Conservation (phyloP, 2,888 invertebrate genomes). For the Macaria notata region DNA sequence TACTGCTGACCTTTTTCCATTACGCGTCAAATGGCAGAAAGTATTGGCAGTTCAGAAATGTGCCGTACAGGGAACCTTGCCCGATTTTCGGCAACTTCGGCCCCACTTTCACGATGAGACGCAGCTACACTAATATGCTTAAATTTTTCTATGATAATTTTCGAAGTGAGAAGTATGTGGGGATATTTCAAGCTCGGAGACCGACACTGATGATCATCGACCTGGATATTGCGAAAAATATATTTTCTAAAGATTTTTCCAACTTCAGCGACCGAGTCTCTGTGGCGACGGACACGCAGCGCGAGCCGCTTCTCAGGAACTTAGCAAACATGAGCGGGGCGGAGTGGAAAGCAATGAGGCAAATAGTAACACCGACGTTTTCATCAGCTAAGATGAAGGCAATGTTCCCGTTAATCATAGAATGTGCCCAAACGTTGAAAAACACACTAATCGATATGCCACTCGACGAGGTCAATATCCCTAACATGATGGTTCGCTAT, state of each 20-base stretch:
- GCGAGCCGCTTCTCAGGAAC: constrained; percentile 73
- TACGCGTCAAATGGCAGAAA: constrained; percentile 67
- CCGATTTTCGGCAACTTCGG: constrained; percentile 79
- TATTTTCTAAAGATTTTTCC: constrained; percentile 63
- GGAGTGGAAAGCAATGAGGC: constrained; percentile 75
- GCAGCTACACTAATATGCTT: constrained; percentile 67
- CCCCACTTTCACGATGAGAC: constrained; percentile 64
- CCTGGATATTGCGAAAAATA: constrained; percentile 62
- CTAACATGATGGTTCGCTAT: constrained; percentile 64
- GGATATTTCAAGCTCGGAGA: constrained; percentile 73
- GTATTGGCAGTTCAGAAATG: constrained; percentile 67
- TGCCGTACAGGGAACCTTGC: constrained; percentile 72
- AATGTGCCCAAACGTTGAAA: constrained; percentile 64
- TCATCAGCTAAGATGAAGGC: constrained; percentile 77
- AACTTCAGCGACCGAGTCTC: constrained; percentile 70
- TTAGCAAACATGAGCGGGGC: constrained; percentile 74
- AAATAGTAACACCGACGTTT: constrained; percentile 73
- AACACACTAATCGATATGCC: constrained; percentile 49
- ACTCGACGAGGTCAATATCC: constrained; percentile 59
- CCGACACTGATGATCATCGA: constrained; percentile 71
- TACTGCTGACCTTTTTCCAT: constrained; percentile 62
- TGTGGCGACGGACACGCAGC: constrained; percentile 65
- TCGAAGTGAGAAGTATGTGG: constrained; percentile 62
- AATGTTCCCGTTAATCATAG: constrained; percentile 72
- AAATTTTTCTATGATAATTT: constrained; percentile 64